These are phyloP conservation scores for Phocides pigmalion DNA, from an alignment of 1,140 invertebrate genomes.

Conservation along the genomic window DNA sequence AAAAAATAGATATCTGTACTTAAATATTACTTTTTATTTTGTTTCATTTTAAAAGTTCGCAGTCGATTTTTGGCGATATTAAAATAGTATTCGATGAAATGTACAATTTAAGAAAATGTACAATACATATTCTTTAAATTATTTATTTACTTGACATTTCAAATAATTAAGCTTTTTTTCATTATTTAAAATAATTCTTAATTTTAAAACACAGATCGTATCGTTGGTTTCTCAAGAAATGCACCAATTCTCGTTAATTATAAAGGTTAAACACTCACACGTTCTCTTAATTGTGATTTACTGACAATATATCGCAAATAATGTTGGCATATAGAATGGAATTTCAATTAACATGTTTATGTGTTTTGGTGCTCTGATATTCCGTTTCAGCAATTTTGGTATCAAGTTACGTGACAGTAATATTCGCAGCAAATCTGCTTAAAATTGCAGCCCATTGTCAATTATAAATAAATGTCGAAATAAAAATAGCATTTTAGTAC, in stretches of 20 bases:
- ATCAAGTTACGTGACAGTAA: neutral
- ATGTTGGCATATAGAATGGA: slow-evolving; percentile 19
- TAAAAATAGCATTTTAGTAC: no score
- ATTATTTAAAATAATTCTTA: slow-evolving; percentile 1
- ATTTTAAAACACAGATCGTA: slow-evolving; percentile 8
- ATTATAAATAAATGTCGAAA: no score
- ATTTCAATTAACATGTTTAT: slow-evolving; percentile 34
- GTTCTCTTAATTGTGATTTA: slow-evolving; percentile 15
- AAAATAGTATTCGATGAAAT: no score
- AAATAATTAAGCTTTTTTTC: neutral
- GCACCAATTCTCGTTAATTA: slow-evolving; percentile 20
- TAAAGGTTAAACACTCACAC: slow-evolving; percentile 25
- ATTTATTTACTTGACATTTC: slow-evolving; percentile 1
- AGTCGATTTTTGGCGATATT: no score
- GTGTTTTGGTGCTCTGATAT: neutral
- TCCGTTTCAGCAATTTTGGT: neutral
- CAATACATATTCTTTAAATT: no score
- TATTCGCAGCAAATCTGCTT: no score
- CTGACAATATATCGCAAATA: slow-evolving; percentile 4
- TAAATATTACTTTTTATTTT: no score
- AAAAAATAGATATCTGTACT: no score
- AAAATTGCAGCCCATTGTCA: no score
- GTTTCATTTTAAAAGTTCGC: no score
- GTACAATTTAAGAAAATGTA: no score
- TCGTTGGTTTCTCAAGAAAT: slow-evolving; percentile 9